phyloP scores from a whole-genome alignment of 2,113 vertebrate species.

The Oostethus manadensis region DNA sequence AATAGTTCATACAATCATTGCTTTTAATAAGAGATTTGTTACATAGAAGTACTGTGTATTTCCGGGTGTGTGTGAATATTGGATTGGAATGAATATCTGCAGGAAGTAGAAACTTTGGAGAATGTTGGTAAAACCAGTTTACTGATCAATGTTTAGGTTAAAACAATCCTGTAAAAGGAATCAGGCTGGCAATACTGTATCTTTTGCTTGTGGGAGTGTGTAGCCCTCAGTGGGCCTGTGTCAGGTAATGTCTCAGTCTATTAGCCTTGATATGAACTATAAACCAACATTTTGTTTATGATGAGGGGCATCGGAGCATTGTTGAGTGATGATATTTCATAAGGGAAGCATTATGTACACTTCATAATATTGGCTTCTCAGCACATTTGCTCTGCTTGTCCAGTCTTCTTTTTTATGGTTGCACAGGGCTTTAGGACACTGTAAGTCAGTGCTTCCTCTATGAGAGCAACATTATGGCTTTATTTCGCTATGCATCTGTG shows the following conservation, averaged over 20 bases:
- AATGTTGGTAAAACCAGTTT: conserved; percentile 19
- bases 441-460: conserved; percentile 40
- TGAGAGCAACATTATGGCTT: conserved; percentile 47
- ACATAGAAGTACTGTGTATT: conserved; percentile 16
- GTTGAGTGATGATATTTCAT: conserved; percentile 61
- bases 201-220: conserved; percentile 33
- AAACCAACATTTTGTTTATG: conserved; percentile 66
- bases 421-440: conserved; percentile 46
- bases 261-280: conserved; percentile 61
- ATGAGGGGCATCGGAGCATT: conserved; percentile 48
- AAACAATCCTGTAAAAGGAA: not conserved
- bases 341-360: conserved; percentile 61
- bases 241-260: conserved; percentile 58
- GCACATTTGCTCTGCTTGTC: conserved; percentile 36
- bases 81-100: conserved; percentile 71
- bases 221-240: conserved; percentile 37
- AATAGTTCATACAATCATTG: too few relatives aligned
- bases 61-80: conserved; percentile 45
- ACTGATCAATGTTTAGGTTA: conserved; percentile 10
- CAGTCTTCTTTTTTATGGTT: conserved; percentile 47
- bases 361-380: conserved; percentile 60
- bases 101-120: conserved; percentile 24
- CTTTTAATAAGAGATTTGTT: not conserved
- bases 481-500: conserved; percentile 18
- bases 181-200: conserved; percentile 13